Base-by-base conservation (phyloP, 1,140 invertebrate species). In the Cephus cinctus region DNA sequence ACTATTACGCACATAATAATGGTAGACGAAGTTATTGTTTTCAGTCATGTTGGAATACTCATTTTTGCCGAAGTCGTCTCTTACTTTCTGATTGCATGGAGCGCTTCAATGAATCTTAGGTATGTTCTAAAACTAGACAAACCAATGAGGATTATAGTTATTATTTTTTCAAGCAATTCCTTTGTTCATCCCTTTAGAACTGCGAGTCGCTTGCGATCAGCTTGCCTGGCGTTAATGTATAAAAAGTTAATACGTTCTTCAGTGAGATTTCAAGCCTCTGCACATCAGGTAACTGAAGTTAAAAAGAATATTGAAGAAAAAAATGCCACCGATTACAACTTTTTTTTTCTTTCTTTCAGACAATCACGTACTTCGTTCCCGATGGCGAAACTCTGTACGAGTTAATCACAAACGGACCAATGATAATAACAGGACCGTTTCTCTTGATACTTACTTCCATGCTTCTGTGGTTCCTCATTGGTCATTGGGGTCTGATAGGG, bases 381-480 rank as follows among this genome's bases (percentile, higher is more conserved):
- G 56, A 60, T 27, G 59, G 59, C 30, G 54, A 60, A 27, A 57
- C 47, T 4, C 39, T 65, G 0, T 55, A 60, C 41, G 62, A 65
- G 34, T 42, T 61, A 6, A 53, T 62, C 11, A 32, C 50, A 5
- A 42, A 55, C 41, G 59, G 59, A 9, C 57, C 57, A 0, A 23
- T 59, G 4, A 47, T 61, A 30, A 52, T 61, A 31, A 55, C 58
- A 18, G 55, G 52, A 15, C 58, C 58, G 2, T 14, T 61, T 21
- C 42, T 57, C n/a, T 43, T 61, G 21, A 14, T 61, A 21, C 30
- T 50, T 2, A 50, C 42, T 5, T 54, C 52, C n/a, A 19, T 54
- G n/a, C 54, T 54, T 22, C 46, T 54, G 22, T 58, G 56, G 56
- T 42, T 52, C 25, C 49, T 49, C 5, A 49, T 58, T 48, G 52